Evolutionary conservation across 2,113 vertebrate genomes (phyloP), one percentile per base, ranked within the genome.

Genomic region (Emberiza fucata): DNA sequence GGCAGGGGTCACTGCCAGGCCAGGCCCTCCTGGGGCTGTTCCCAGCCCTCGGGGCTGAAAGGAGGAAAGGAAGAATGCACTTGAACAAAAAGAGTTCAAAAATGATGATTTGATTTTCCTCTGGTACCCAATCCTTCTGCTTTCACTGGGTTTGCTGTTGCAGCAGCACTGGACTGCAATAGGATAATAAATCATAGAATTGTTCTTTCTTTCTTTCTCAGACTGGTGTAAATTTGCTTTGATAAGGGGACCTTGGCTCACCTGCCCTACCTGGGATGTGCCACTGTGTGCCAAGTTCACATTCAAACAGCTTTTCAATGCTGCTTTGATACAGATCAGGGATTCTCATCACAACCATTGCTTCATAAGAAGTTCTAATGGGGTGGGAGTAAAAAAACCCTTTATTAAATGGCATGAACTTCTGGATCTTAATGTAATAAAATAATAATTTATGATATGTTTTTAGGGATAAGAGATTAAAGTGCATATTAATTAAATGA

Each of bases 401-500:
- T 64, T 78, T 92, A 92, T 94, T 93, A 95, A 96, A 95, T 88
- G 71, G 51, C 48, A 48, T 69, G 86, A 79, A 82, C 69, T 86
- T 90, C 77, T 80, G 66, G 6, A 6, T 79, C 59, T 91, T 77
- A 85, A 45, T 33, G 18, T 64, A 81, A 75, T 91, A 94, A 94
- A 94, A 92, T 79, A 86, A 91, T 78, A 89, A 79, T 65, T 91
- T 56, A 84, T 72, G 20, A 47, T 85, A 28, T 63, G 64, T 91
- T 94, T 95, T 94, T 94, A 87, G 81, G 71, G 84, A 63, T 80
- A 92, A 72, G 75, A 76, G 35, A 94, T 92, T 94, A 86, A 94
- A 94, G 59, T 80, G 90, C 75, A 44, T 90, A 91, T 95, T 95
- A 95, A 97, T 95, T 93, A 95, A 91, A 80, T 47, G 70, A 92